A percentile compares a stretch with the other conserved stretches of the same genome.
phyloP scores from a whole-genome alignment of 1,140 invertebrate genomes.

The Micrasema minimum region DNA sequence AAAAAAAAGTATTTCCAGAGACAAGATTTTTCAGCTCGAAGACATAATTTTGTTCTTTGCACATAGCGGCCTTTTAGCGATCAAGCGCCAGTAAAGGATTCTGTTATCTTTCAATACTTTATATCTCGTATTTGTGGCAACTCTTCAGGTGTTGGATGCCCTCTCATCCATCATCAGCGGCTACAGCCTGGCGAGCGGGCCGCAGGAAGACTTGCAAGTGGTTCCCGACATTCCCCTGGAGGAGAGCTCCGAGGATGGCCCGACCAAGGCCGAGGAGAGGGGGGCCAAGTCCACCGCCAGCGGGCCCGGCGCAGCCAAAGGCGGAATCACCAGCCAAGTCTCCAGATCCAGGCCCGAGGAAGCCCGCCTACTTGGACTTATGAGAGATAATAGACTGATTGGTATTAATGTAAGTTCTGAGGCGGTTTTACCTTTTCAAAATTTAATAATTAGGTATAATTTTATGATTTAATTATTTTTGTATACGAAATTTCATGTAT shows the following conservation, averaged over 20 bases:
- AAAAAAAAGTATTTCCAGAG: too few relatives aligned
- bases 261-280: constrained; percentile 21
- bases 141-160: constrained; percentile 62
- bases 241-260: constrained; percentile 47
- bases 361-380: constrained; percentile 38
- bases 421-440: constrained; percentile 4
- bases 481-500: too few relatives aligned
- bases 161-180: constrained; percentile 63
- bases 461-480: too few relatives aligned
- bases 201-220: constrained; percentile 63
- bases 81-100: too few relatives aligned
- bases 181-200: constrained; percentile 59
- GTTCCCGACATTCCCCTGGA: constrained; percentile 61
- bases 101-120: too few relatives aligned
- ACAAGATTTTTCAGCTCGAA: too few relatives aligned
- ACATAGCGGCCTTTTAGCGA: too few relatives aligned
- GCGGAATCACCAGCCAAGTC: constrained; percentile 1
- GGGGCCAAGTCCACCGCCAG: constrained; percentile 4
- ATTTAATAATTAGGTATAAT: not conserved
- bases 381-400: constrained; percentile 57
- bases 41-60: too few relatives aligned
- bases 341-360: constrained; percentile 39
- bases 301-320: not conserved
- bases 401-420: constrained; percentile 58
- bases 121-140: too few relatives aligned